Base-by-base conservation (phyloP, 2,888 invertebrate species). In the Theretra japonica region DNA sequence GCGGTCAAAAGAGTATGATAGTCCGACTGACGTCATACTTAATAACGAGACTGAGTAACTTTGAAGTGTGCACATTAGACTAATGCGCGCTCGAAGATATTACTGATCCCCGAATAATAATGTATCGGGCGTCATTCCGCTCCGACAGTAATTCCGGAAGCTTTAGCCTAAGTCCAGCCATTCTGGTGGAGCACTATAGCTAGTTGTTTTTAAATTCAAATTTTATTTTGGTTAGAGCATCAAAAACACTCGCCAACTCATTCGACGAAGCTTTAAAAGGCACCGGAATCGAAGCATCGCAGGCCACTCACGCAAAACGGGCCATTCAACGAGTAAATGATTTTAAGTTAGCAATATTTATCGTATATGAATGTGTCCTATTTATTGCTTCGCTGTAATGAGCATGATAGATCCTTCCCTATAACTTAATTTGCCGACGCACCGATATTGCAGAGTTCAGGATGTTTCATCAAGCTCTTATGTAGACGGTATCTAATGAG, bases 131-230 rank as follows among this genome's bases (percentile, higher is more conserved):
- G 8, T 53, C 17, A 17, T 53, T 53, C 15, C n/a, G 53, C 53
- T 6, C 50, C n/a, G 53, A 1, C n/a, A 53, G 53, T 53, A 19
- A 53, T 53, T n/a, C 53, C 53, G 4, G 19, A 19, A 2, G 53
- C n/a, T 53, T n/a, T n/a, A 53, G n/a, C n/a, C n/a, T 3, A 53
- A 53, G 2, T 5, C 53, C 41, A 3, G n/a, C 53, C 17, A n/a
- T n/a, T 17, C 6, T 53, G n/a, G n/a, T 53, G 53, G 53, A 53
- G 53, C n/a, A 53, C n/a, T 53, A n/a, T 6, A 19, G 53, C n/a
- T 53, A 53, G 53, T 53, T 53, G 53, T 53, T 53, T 53, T 53
- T n/a, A 17, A 53, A 53, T 53, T 53, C 53, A 53, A 53, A 53
- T 53, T 53, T 53, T 53, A 19, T 53, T 53, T 53, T 53, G 53